Evolutionary conservation across 2,888 invertebrate species (phyloP).

Genomic region (Lasioglossum villosulum): DNA sequence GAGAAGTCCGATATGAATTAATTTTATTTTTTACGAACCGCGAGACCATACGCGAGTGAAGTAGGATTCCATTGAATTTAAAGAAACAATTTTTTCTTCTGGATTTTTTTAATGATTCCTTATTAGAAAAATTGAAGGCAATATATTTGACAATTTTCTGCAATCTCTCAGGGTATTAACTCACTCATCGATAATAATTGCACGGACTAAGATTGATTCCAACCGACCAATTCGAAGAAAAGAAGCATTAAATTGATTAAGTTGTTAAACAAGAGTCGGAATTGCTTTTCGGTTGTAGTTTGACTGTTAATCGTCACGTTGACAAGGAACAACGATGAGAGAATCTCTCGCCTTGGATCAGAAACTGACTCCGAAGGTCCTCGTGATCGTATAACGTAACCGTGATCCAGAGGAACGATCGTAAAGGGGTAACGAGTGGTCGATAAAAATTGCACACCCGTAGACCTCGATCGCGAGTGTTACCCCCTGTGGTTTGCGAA

Average conservation of each 20-base stretch:
- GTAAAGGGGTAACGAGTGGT: conserved; percentile 50
- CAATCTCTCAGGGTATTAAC: neutral
- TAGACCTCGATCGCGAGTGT: conserved; percentile 26
- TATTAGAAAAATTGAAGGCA: too few relatives aligned
- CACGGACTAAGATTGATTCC: neutral
- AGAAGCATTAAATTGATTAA: neutral
- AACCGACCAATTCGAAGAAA: neutral
- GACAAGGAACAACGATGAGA: neutral
- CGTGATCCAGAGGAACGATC: conserved; percentile 40
- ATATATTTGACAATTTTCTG: neutral
- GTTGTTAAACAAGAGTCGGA: neutral
- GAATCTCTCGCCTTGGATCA: conserved; percentile 54
- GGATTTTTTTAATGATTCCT: neutral
- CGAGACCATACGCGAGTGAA: neutral
- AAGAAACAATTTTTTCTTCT: neutral
- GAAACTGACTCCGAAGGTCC: conserved; percentile 57
- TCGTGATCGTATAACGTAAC: conserved; percentile 26
- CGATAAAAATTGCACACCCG: conserved; percentile 24
- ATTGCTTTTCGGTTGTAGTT: neutral
- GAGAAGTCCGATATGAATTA: too few relatives aligned
- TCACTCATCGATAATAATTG: neutral
- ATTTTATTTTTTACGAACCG: neutral
- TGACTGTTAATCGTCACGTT: neutral
- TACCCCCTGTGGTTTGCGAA: neutral
- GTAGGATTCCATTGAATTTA: too few relatives aligned